Conservation (phyloP, 2,797 vertebrate genomes). For the Chrysocyon brachyurus region DNA sequence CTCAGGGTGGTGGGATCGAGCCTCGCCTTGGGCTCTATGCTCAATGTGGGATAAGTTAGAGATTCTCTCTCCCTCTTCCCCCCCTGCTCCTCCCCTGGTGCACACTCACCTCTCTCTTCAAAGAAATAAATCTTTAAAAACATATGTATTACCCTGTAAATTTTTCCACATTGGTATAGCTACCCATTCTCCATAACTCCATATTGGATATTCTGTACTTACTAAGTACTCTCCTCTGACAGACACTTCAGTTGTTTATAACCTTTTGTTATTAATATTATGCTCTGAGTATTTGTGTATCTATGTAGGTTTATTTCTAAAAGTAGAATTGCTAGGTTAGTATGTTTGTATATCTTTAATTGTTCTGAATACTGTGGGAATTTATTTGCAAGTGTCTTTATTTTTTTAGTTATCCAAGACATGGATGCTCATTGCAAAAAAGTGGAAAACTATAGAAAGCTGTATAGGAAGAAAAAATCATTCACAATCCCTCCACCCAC, state of each 20-base stretch:
- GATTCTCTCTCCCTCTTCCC: not conserved
- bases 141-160: not conserved
- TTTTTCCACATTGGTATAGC: not conserved
- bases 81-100: too few species aligned
- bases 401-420: conserved; percentile 28
- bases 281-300: conserved; percentile 2
- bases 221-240: not conserved
- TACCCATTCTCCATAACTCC: not conserved
- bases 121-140: not conserved
- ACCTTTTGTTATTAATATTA: conserved; percentile 42
- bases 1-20: not conserved
- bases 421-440: not conserved
- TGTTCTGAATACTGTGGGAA: conserved; percentile 46
- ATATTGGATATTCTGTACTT: not conserved
- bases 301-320: conserved; percentile 50
- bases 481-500: not conserved
- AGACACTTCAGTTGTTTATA: not conserved
- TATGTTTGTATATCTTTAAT: conserved; percentile 28
- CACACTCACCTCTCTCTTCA: not conserved
- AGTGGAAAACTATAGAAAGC: not conserved
- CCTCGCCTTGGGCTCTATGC: not conserved
- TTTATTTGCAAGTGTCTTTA: conserved; percentile 58
- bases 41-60: not conserved
- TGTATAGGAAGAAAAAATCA: not conserved
- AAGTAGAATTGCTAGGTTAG: conserved; percentile 22